Evolutionary conservation across 2,888 invertebrate species (phyloP), one percentile per base, ranked within the genome.

Genomic region (Alviniconcha strummeri): DNA sequence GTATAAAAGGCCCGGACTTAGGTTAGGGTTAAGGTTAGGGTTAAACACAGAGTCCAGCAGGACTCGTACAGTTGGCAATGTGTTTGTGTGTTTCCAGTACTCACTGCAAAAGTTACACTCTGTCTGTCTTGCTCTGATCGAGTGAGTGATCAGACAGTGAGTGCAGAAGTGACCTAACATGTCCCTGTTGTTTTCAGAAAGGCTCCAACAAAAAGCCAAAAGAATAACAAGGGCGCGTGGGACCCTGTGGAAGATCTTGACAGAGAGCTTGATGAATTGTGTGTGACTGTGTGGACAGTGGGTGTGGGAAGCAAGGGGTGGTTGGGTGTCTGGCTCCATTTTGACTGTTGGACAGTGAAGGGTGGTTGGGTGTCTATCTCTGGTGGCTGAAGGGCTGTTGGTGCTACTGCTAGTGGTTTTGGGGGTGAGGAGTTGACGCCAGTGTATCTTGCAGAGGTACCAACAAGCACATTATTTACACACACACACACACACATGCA

Each of bases 231-330:
- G 52, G 78, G 78, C 15, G 78, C 78, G 9, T 78, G 78, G 78
- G 60, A 78, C 64, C 78, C 78, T 17, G 64, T 78, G 60, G 60
- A 78, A n/a, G 78, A 78, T 52, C n/a, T 78, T 52, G 78, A 78
- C 78, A 36, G 64, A 64, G 78, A 60, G 8, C 78, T 78, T 36
- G 78, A 78, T 52, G 78, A 78, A 52, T 78, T 78, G 78, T 78
- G 78, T 78, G 78, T 78, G 6, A 19, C 4, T 60, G 9, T 60
- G 8, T 60, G 9, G 8, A 60, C 13, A 60, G 60, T 11, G 60
- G 60, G 8, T 60, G 60, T 60, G 60, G 60, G 60, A 60, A 60
- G 60, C n/a, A 13, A 67, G 69, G n/a, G n/a, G 13, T 67, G 69
- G n/a, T 17, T 67, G 13, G n/a, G n/a, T 67, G 36, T 36, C 36